Conservation (phyloP, 2,113 vertebrate genomes). For the Xenopus borealis region DNA sequence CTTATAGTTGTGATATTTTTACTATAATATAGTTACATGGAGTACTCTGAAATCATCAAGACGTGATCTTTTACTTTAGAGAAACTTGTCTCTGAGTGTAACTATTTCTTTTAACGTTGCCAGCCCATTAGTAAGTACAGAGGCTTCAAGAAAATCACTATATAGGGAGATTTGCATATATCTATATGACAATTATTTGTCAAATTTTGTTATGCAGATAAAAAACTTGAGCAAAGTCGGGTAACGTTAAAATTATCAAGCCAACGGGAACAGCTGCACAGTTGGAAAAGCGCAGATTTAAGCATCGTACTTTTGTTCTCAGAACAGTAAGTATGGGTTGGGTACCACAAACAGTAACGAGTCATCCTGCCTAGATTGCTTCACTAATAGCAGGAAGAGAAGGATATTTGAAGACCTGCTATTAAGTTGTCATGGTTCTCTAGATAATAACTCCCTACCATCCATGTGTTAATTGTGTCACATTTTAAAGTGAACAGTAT, state of each 20-base stretch:
- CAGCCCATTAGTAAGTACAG: background rate
- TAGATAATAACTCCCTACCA: conserved; percentile 42
- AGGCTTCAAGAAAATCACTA: background rate
- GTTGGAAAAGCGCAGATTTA: conserved; percentile 6
- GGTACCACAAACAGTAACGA: conserved; percentile 10
- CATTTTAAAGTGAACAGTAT: conserved; percentile 37
- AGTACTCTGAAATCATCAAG: too few species aligned
- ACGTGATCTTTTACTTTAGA: too few species aligned
- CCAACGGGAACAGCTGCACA: conserved; percentile 5
- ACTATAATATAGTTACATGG: too few species aligned
- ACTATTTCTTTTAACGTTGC: background rate
- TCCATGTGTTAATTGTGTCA: conserved; percentile 45
- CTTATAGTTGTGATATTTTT: too few species aligned
- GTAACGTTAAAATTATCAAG: conserved; percentile 12
- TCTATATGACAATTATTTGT: background rate
- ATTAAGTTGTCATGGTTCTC: conserved; percentile 45
- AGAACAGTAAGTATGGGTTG: conserved; percentile 22
- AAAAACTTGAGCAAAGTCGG: background rate
- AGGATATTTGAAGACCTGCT: conserved; percentile 45
- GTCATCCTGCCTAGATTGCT: conserved; percentile 39
- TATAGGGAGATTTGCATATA: background rate
- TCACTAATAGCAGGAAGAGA: conserved; percentile 42
- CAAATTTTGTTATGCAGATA: background rate
- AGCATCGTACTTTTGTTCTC: conserved; percentile 27
- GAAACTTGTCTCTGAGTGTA: background rate